Percentiles rank a stretch among this genome's conserved stretches.
Conservation (phyloP, 2,888 invertebrate species). For the Lasioglossum calceatum region DNA sequence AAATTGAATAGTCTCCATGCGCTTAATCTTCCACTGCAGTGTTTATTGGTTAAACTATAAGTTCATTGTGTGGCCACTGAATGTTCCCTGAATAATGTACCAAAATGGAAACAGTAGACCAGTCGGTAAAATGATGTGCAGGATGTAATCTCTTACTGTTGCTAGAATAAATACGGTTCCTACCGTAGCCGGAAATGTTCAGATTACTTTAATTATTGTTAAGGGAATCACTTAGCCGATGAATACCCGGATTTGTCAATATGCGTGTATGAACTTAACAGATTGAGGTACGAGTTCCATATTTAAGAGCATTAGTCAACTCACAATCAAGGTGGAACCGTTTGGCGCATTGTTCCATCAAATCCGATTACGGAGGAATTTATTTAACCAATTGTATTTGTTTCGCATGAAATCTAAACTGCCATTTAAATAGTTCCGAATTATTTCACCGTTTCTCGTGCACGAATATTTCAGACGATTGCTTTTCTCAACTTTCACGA, state of each 20-base stretch:
- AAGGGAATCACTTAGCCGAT: neutral
- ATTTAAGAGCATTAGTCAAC: neutral
- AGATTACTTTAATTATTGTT: conserved; percentile 2
- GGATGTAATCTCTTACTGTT: neutral
- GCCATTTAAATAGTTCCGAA: neutral
- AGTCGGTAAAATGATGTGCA: neutral
- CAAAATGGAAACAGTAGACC: neutral
- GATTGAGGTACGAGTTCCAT: neutral
- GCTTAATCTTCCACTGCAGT: neutral
- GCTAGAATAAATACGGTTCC: neutral
- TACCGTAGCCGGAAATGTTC: neutral
- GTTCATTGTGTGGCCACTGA: neutral
- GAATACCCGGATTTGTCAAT: neutral
- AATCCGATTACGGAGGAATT: neutral
- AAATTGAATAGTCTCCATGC: neutral
- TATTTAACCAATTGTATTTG: neutral
- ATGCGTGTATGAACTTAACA: neutral
- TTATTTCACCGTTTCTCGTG: neutral
- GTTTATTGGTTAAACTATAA: neutral
- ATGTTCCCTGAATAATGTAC: neutral
- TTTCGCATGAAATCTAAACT: neutral
- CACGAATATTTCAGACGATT: neutral
- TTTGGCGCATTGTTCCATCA: neutral
- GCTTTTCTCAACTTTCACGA: neutral
- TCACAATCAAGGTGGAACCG: neutral